Evolutionary conservation across 2,888 invertebrate species (phyloP), one percentile per base, ranked within the genome.

Genomic region (Tortricodes alternella): DNA sequence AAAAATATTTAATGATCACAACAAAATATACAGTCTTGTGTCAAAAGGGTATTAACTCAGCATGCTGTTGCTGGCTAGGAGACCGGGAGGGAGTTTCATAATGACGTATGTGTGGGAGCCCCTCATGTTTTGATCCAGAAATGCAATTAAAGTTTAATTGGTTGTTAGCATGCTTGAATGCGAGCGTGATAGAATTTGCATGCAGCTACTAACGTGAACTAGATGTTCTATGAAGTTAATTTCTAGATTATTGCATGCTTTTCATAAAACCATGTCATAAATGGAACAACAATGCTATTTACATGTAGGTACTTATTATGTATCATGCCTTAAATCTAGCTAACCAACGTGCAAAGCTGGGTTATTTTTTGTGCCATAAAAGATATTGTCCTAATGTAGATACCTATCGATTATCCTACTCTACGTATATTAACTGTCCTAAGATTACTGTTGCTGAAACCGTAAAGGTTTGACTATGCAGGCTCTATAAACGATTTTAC

Each of bases 101-200:
- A 27, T 27, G 37, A 8, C 16, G 35, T n/a, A n/a, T n/a, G 13
- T 18, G 16, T 23, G 24, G 35, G 24, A 19, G 15, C 16, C 27
- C 19, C 21, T 23, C 38, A 46, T 9, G 32, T 37, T 4, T 16
- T 50, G 15, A 41, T 35, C 19, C 13, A 34, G 19, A 18, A 24
- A 21, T 29, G 39, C 27, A 55, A 49, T 49, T 48, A 27, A 35
- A 46, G 15, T 41, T 57, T 57, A 46, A 41, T 57, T 39, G 38
- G 21, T 1, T 19, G 34, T 19, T 21, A 32, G 29, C 44, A 38
- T 43, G 50, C n/a, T n/a, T n/a, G 13, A 8, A 44, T 19, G 23
- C 9, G 41, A 37, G n/a, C 37, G 38, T 51, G 48, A 37, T 49
- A 41, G 27, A 49, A 55, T 43, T 41, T 49, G 55, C 55, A 55